Base-by-base conservation (phyloP, 2,797 vertebrate genomes). In the Acanthiza pusilla region DNA sequence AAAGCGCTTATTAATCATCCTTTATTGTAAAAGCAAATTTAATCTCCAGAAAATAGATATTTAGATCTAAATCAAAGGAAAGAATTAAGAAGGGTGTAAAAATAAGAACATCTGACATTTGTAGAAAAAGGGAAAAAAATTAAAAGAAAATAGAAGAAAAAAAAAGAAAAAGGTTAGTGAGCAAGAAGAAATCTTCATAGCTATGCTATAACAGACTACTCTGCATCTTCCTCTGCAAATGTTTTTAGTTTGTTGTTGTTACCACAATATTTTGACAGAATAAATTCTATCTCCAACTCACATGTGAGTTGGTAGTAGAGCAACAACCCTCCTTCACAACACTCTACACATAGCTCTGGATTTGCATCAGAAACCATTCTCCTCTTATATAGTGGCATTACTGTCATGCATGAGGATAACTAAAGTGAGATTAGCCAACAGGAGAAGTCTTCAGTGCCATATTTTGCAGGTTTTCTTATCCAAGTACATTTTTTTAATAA, bases 1-100 rank as follows among this genome's bases (percentile, higher is more conserved):
- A 90, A 79, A 91, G 77, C 76, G 36, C 13, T 82, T 57, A 78
- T 74, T 84, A 91, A 86, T 84, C 40, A 88, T 86, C 55, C 54
- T 92, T 88, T 62, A 79, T 77, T 3, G 5, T 29, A 3, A 4
- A 76, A 95, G 30, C 53, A 82, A 83, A 29, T 74, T 84, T 57
- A 18, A 77, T 77, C 72, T 78, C 34, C 51, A 89, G 62, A 85
- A 90, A 94, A 82, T 3, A 63, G 6, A 5, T 43, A 72, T 66
- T 84, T 62, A 6, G 60, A 61, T 21, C 42, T 43, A 84, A 89
- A 68, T 54, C 20, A 77, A 91, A 83, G 13, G 20, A 32, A 83
- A 80, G 3, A 45, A 77, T 47, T 74, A 54, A 72, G 45, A 85
- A 60, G 2, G 2, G 12, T 50, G 26, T 43, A 6, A 82, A 92